Evolutionary conservation across 2,888 invertebrate genomes (phyloP).

Genomic region (Thera britannica): DNA sequence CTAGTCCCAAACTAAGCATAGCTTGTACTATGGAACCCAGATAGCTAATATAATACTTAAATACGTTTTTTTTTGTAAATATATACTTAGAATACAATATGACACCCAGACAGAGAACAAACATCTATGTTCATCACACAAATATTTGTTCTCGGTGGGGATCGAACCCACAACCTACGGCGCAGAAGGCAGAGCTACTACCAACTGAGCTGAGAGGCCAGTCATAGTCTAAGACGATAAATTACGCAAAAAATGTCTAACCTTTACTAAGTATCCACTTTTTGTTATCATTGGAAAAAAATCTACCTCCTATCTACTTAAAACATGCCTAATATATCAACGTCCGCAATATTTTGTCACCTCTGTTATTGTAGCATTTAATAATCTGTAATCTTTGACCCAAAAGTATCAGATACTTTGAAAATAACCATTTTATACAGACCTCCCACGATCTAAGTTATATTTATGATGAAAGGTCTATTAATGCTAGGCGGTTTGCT

Average conservation of each 20-base stretch:
- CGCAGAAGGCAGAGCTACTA: too few relatives aligned
- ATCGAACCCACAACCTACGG: too few relatives aligned
- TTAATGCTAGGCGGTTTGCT: slow-evolving; percentile 32
- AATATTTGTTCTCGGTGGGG: too few relatives aligned
- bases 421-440: slow-evolving; percentile 42
- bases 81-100: too few relatives aligned
- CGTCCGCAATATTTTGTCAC: slow-evolving; percentile 50
- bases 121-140: too few relatives aligned
- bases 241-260: not conserved
- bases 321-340: slow-evolving; percentile 48
- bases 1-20: too few relatives aligned
- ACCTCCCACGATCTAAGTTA: slow-evolving; percentile 34
- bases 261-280: not conserved
- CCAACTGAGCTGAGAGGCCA: too few relatives aligned
- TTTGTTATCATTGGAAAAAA: slow-evolving; percentile 12
- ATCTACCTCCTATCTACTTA: slow-evolving; percentile 14
- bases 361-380: slow-evolving; percentile 44
- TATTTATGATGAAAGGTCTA: slow-evolving; percentile 42
- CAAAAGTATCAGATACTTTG: slow-evolving; percentile 48
- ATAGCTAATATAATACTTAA: too few relatives aligned
- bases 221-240: not conserved
- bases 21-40: too few relatives aligned
- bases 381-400: slow-evolving; percentile 53
- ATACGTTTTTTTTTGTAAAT: too few relatives aligned
- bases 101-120: too few relatives aligned